Evolutionary conservation across 92 coral and sea anemone genomes (phyloP), one percentile per base, ranked within the genome.

Genomic region (Actinostola sp.): DNA sequence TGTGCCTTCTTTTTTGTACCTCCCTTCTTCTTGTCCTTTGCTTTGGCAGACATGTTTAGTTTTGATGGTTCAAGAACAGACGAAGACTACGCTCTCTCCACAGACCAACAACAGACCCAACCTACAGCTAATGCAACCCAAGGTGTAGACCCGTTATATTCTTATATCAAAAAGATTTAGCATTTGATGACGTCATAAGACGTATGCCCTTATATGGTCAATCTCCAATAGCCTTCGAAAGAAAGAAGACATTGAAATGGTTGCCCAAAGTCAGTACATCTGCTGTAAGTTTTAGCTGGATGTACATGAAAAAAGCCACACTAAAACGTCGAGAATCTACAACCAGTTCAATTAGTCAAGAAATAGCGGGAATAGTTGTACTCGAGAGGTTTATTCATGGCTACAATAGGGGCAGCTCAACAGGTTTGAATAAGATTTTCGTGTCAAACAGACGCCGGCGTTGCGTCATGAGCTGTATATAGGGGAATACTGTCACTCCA

Each of bases 1-100:
- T 92, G 95, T 0, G 97, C 98, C 83, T 89, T 89, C 88, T 94
- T 94, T 70, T 94, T 94, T 0, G 90, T 63, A 1, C 96, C 92
- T 41, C 89, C 81, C 79, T 93, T 93, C 43, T 80, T 84, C 67
- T 91, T 89, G 13, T 86, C 79, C 45, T 84, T 92, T 38, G 89
- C 79, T 73, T 86, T 86, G n/a, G 81, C 42, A 30, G 92, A 75
- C 92, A 86, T 86, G 33, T 75, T 53, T 62, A 28, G 1, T 73
- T 59, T 71, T 15, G 44, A 8, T 17, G 20, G 23, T 36, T 19
- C 15, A 38, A 36, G 55, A 43, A 25, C 2, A 38, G 42, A 34
- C 20, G 8, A 36, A n/a, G n/a, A n/a, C n/a, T 28, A 27, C 51
- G 45, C 58, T 56, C 17, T 73, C 34, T 19, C 33, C 49, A 43